Percentiles rank a stretch among this genome's conserved stretches.
Evolutionary conservation across 2,888 invertebrate species (phyloP).

Genomic region (Hypolimnas misippus): DNA sequence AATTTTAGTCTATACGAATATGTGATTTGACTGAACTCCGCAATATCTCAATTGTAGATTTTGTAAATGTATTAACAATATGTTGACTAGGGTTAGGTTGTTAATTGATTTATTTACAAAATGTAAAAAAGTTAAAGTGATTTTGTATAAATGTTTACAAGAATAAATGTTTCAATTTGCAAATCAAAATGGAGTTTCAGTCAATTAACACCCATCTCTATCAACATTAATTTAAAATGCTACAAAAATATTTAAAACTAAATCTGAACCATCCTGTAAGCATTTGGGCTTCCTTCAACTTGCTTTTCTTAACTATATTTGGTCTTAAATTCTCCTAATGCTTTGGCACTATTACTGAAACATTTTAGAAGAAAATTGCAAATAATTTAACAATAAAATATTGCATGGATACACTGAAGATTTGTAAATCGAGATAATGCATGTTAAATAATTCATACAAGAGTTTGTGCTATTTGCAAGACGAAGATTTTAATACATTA

Average conservation of each 20-base stretch:
- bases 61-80: constrained; percentile 61
- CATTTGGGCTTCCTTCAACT: constrained; percentile 50
- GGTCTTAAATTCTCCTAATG: constrained; percentile 47
- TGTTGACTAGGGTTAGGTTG: constrained; percentile 80
- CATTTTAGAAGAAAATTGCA: constrained; percentile 19
- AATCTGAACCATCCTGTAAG: constrained; percentile 47
- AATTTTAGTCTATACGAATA: constrained; percentile 52
- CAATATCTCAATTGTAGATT: constrained; percentile 59
- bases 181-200: constrained; percentile 82
- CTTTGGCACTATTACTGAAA: constrained; percentile 34
- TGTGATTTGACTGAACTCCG: constrained; percentile 81
- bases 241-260: constrained; percentile 45
- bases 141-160: constrained; percentile 78
- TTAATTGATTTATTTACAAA: constrained; percentile 78
- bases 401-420: constrained; percentile 28
- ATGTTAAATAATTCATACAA: constrained; percentile 18
- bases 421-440: constrained; percentile 26
- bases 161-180: constrained; percentile 79
- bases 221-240: constrained; percentile 51
- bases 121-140: constrained; percentile 72
- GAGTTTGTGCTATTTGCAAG: constrained; percentile 21
- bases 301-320: constrained; percentile 67
- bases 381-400: constrained; percentile 13
- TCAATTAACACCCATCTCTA: constrained; percentile 84
- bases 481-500: constrained; percentile 14